phyloP scores from a whole-genome alignment of 2,888 invertebrate genomes.

The Andrena hattorfiana region DNA sequence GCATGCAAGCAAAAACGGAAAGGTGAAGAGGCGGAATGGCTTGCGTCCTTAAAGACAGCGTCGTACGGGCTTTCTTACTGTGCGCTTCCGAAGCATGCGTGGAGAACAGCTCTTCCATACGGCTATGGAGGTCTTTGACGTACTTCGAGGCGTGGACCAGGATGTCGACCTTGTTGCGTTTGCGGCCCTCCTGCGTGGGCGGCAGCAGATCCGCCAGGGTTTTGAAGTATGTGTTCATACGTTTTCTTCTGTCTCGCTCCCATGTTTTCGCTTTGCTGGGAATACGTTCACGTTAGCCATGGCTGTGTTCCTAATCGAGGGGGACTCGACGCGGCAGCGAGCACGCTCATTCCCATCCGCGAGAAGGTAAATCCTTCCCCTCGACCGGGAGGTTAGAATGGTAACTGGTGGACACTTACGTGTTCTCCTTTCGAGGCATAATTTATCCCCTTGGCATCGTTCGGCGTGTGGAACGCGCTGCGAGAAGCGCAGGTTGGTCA shows the following conservation, averaged over 20 bases:
- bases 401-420: slow-evolving; percentile 74
- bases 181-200: slow-evolving; percentile 86
- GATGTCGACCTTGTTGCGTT: slow-evolving; percentile 86
- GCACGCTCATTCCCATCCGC: not conserved
- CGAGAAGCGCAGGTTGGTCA: slow-evolving; percentile 62
- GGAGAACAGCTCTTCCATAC: slow-evolving; percentile 81
- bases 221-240: slow-evolving; percentile 87
- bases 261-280: slow-evolving; percentile 89
- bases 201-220: slow-evolving; percentile 86
- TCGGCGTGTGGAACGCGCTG: slow-evolving; percentile 59
- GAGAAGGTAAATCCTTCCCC: not conserved
- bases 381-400: slow-evolving; percentile 34
- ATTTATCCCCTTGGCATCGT: slow-evolving; percentile 79
- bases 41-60: not conserved
- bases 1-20: slow-evolving; percentile 33
- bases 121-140: slow-evolving; percentile 82
- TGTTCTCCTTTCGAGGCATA: slow-evolving; percentile 84
- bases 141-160: slow-evolving; percentile 83
- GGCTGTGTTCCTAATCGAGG: not conserved
- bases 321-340: not conserved
- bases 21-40: not conserved
- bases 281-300: slow-evolving; percentile 53
- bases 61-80: slow-evolving; percentile 71
- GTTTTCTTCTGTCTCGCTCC: slow-evolving; percentile 89
- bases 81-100: slow-evolving; percentile 81